Evolutionary conservation across 2,888 invertebrate genomes (phyloP).

Genomic region (Acronicta aceris): DNA sequence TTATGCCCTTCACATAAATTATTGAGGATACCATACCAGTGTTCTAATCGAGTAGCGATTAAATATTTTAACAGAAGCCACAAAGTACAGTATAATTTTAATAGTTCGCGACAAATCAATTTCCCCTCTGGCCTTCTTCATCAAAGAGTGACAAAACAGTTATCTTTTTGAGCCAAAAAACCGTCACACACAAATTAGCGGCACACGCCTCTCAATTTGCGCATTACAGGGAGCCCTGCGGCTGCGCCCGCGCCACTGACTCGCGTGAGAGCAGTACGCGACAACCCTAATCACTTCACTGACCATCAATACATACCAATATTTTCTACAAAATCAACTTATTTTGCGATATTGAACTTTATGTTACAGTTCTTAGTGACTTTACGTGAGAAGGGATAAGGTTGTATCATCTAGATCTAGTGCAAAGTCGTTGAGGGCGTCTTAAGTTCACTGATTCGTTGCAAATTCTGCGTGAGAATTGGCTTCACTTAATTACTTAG

Average conservation of each 20-base stretch:
- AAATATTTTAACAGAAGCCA: slow-evolving; percentile 5
- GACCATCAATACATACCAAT: slow-evolving; percentile 56
- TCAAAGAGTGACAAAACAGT: slow-evolving; percentile 42
- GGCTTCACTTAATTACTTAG: background rate
- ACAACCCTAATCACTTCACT: slow-evolving; percentile 29
- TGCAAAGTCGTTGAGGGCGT: background rate
- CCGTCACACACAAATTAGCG: slow-evolving; percentile 51
- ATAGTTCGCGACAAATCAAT: slow-evolving; percentile 5
- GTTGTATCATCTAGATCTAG: slow-evolving; percentile 1
- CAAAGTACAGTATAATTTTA: slow-evolving; percentile 5
- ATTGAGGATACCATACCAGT: too few relatives aligned
- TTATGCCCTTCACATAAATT: too few relatives aligned
- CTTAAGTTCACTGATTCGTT: slow-evolving; percentile 8
- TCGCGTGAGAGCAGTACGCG: slow-evolving; percentile 46
- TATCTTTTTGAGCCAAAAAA: slow-evolving; percentile 52
- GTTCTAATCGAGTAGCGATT: slow-evolving; percentile 5
- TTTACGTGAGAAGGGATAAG: background rate
- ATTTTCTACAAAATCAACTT: background rate
- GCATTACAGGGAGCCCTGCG: slow-evolving; percentile 42
- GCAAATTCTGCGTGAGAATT: slow-evolving; percentile 7
- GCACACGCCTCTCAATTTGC: slow-evolving; percentile 58
- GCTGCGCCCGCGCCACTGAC: slow-evolving; percentile 23
- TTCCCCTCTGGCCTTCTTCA: slow-evolving; percentile 9
- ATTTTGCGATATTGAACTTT: background rate
- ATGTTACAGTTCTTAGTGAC: background rate